phyloP scores from a whole-genome alignment of 2,888 invertebrate species.

The Linnaemya tessellans region DNA sequence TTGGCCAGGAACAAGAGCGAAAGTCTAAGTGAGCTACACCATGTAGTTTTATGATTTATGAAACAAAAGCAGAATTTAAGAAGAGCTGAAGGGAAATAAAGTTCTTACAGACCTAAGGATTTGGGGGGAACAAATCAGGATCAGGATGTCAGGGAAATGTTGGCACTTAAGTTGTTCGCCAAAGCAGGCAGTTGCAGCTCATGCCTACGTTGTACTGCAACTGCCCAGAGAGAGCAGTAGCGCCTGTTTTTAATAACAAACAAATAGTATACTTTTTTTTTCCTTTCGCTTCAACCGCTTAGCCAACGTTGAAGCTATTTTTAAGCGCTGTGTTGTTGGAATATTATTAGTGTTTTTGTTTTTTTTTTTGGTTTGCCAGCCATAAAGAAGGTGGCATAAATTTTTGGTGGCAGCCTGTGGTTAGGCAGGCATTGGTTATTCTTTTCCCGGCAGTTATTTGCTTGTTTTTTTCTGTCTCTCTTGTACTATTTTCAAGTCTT shows the following conservation, averaged over 20 bases:
- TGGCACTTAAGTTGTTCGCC: no score
- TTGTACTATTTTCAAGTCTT: conserved; percentile 10
- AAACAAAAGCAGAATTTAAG: not conserved
- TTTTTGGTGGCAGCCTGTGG: conserved; percentile 72
- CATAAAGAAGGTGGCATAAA: conserved; percentile 73
- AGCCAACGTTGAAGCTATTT: conserved; percentile 46
- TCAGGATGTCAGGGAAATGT: no score
- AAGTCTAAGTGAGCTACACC: not conserved
- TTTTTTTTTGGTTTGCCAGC: conserved; percentile 64
- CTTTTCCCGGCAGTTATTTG: conserved; percentile 32
- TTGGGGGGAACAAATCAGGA: no score
- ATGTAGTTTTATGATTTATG: not conserved
- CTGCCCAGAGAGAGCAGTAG: not conserved
- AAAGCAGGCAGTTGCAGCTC: no score
- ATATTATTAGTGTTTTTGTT: conserved; percentile 69
- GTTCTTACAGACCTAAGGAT: no score
- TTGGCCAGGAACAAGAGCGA: not conserved
- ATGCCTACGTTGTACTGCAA: not conserved
- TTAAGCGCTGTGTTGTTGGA: conserved; percentile 43
- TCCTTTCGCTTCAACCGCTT: conserved; percentile 23
- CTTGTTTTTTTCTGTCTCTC: not conserved
- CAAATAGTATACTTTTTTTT: conserved; percentile 44
- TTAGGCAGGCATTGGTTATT: conserved; percentile 68
- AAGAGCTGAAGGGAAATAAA: no score
- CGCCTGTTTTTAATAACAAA: conserved; percentile 33